Base-by-base conservation (phyloP, 2,888 invertebrate genomes). In the Bombylius major region DNA sequence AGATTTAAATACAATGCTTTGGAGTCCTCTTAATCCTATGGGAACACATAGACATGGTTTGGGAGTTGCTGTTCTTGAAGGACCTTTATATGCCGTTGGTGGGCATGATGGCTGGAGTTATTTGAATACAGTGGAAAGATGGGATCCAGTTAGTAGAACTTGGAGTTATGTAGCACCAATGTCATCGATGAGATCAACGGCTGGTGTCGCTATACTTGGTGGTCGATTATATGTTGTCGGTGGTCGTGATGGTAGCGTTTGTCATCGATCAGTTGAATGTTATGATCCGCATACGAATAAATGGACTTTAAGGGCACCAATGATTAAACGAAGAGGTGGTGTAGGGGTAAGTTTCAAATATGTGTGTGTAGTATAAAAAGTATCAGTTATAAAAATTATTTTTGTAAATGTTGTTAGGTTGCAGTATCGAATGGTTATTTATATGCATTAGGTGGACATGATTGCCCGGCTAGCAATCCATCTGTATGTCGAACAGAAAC, bases 31-130 rank as follows among this genome's bases (percentile, higher is more conserved):
- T 60, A 86, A 89, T 45, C 84, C 91, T 0, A 94, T 96, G 93
- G 88, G 86, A 65, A 92, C 93, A 11, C 92, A 91, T 69, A 79
- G 94, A 4, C 88, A 89, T 69, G 88, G 88, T 1, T 73, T 88
- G 58, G 87, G 87, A 12, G 88, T 89, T 34, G 87, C 88, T 4
- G 84, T 88, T 42, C 78, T 91, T 51, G 80, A 84, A 55, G 81
- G 79, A 0, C 91, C 93, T 1, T 78, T 96, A 57, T 96, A 96
- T 75, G 95, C 94, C 0, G 91, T 95, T 5, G 95, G 96, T 3
- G 96, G 96, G 0, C 95, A 95, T 69, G 95, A 96, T 72, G 95
- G 93, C 23, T 74, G 74, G 74, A 92, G 92, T 66, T 95, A 94
- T 70, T 78, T 95, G 49, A 93, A 90, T 71, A 91, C 93, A 0